phyloP scores from a whole-genome alignment of 2,797 vertebrate species.

The Carapus acus region DNA sequence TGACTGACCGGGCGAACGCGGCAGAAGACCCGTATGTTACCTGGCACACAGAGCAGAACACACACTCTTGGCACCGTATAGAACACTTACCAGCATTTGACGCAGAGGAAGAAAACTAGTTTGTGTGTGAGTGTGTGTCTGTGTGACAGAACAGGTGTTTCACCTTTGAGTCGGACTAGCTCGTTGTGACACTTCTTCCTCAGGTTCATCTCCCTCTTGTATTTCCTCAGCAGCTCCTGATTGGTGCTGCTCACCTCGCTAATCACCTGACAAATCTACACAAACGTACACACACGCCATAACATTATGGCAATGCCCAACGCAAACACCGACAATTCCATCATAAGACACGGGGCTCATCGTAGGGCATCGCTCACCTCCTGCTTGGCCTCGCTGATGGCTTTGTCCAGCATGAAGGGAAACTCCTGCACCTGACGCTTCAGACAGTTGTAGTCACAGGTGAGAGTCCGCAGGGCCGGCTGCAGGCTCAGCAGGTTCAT shows the following conservation, averaged over 20 bases:
- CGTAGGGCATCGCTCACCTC: constrained; percentile 86
- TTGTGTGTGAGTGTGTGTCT: neutral
- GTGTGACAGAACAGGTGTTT: neutral
- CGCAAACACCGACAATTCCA: no score
- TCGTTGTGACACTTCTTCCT: constrained; percentile 97
- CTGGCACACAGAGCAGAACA: constrained; percentile 55
- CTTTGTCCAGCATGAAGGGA: constrained; percentile 85
- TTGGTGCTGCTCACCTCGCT: constrained; percentile 84
- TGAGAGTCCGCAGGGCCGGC: constrained; percentile 89
- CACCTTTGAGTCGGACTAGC: constrained; percentile 94
- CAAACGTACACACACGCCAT: constrained; percentile 6
- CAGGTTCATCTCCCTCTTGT: constrained; percentile 91
- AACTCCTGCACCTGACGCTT: constrained; percentile 93
- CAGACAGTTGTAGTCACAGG: constrained; percentile 88
- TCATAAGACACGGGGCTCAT: no score
- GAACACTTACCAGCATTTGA: no score
- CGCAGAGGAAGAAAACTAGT: no score
- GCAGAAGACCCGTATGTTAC: constrained; percentile 93
- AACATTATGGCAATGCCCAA: no score
- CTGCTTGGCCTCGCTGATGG: constrained; percentile 78
- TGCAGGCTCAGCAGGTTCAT: constrained; percentile 89
- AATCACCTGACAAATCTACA: constrained; percentile 88
- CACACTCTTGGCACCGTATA: neutral
- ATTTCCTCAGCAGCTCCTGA: constrained; percentile 88
- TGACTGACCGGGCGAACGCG: constrained; percentile 84